Conservation (phyloP, 2,888 invertebrate genomes). For the Bhutanitis thaidina region DNA sequence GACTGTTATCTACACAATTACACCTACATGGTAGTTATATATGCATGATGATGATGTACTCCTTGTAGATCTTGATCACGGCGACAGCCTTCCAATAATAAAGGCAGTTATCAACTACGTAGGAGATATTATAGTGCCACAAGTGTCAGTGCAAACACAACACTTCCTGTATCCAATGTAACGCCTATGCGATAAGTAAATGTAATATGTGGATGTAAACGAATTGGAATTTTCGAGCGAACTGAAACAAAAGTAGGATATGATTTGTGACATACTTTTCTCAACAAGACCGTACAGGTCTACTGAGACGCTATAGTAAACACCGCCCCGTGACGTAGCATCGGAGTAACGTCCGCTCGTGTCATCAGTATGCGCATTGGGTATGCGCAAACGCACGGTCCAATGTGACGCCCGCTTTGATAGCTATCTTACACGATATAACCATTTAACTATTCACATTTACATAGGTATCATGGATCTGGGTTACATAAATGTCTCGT, state of each 20-base stretch:
- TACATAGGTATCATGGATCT: constrained; percentile 16
- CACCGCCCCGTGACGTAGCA: constrained; percentile 17
- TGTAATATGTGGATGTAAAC: background rate
- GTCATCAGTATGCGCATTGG: constrained; percentile 17
- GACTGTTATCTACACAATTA: no score
- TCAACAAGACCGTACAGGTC: constrained; percentile 13
- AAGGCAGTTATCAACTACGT: no score
- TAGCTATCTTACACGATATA: constrained; percentile 17
- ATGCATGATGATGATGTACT: no score
- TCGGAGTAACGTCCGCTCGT: constrained; percentile 21
- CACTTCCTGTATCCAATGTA: no score
- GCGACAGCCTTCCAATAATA: no score
- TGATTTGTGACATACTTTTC: constrained; percentile 20
- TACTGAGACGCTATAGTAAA: constrained; percentile 7
- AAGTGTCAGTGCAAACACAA: background rate
- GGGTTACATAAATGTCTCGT: constrained; percentile 9
- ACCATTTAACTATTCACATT: constrained; percentile 20
- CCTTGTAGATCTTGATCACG: no score
- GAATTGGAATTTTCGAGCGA: constrained; percentile 8
- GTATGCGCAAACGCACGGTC: constrained; percentile 8
- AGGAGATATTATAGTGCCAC: background rate
- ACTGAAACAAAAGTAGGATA: constrained; percentile 17
- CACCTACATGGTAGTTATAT: no score
- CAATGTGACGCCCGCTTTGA: constrained; percentile 12
- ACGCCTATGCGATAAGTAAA: background rate